A percentile compares a stretch with the other conserved stretches of the same genome.
Conservation (phyloP, 2,888 invertebrate genomes). For the Drosophila kokeensis region DNA sequence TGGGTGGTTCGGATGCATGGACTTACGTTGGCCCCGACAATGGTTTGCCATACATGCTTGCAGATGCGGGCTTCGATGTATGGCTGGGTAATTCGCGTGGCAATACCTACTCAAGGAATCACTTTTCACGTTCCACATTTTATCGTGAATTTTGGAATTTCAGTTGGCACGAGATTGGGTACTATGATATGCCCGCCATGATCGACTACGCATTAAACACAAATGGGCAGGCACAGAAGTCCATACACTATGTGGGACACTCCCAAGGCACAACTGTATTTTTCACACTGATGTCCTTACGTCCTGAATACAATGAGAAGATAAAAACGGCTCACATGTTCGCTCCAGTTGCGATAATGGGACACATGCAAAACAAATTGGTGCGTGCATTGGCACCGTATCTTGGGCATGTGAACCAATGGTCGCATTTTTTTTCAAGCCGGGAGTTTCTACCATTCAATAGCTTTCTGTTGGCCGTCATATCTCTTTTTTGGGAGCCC, state of each 20-base stretch:
- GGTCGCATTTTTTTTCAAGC: constrained; percentile 51
- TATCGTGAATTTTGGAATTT: constrained; percentile 71
- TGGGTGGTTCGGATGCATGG: constrained; percentile 77
- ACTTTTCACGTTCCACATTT: constrained; percentile 30
- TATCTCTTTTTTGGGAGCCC: constrained; percentile 84
- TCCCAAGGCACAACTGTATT: constrained; percentile 81
- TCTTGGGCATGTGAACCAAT: constrained; percentile 57
- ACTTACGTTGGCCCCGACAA: constrained; percentile 68
- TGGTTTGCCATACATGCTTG: constrained; percentile 71
- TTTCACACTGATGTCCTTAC: constrained; percentile 70
- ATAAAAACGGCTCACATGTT: constrained; percentile 80
- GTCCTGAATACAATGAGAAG: constrained; percentile 77
- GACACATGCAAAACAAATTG: constrained; percentile 85
- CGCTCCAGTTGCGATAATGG: constrained; percentile 85
- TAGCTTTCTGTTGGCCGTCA: constrained; percentile 85
- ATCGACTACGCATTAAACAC: constrained; percentile 72
- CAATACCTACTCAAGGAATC: constrained; percentile 65
- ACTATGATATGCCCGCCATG: constrained; percentile 85
- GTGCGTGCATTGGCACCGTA: constrained; percentile 84
- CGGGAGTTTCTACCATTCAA: constrained; percentile 88
- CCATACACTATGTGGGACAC: constrained; percentile 81
- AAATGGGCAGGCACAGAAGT: constrained; percentile 61
- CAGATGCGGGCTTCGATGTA: constrained; percentile 82
- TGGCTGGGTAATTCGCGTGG: constrained; percentile 83
- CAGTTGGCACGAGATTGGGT: constrained; percentile 95